Conservation (phyloP, 1,140 invertebrate species). For the Drosophila tropicalis region DNA sequence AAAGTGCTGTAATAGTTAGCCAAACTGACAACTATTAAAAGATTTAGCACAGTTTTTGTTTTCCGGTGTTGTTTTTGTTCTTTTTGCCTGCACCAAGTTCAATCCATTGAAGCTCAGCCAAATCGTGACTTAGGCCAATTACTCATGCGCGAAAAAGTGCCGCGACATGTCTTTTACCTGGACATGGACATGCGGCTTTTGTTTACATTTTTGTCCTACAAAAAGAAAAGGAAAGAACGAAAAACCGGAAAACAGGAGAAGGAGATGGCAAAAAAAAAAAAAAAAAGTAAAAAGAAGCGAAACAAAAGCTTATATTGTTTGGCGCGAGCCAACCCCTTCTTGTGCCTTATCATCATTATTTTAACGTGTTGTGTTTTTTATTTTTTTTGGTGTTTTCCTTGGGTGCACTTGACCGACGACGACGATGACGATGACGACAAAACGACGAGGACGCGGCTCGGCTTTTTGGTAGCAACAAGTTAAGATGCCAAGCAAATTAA, state of each 20-base stretch:
- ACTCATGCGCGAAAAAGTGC: conserved; percentile 52
- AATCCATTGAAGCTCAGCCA: conserved; percentile 22
- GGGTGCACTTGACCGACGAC: conserved; percentile 51
- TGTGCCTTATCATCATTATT: conserved; percentile 19
- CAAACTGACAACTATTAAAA: neutral
- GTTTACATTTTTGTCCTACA: conserved; percentile 54
- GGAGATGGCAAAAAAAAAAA: neutral
- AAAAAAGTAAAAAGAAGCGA: neutral
- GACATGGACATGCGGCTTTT: conserved; percentile 49
- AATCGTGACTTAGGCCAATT: conserved; percentile 56
- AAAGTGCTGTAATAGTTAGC: neutral
- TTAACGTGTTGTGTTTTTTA: conserved; percentile 14
- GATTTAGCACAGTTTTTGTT: neutral
- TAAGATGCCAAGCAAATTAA: conserved; percentile 46
- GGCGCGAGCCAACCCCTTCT: conserved; percentile 46
- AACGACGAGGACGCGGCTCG: neutral
- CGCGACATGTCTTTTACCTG: conserved; percentile 30
- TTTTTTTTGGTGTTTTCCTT: conserved; percentile 33
- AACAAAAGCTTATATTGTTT: conserved; percentile 25
- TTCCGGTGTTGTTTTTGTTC: neutral
- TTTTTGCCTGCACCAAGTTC: conserved; percentile 5
- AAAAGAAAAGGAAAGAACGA: conserved; percentile 5
- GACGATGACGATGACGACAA: conserved; percentile 11
- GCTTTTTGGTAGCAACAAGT: conserved; percentile 49
- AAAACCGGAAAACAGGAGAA: conserved; percentile 8